Evolutionary conservation across 2,113 vertebrate species (phyloP).

Genomic region (Pollachius pollachius): DNA sequence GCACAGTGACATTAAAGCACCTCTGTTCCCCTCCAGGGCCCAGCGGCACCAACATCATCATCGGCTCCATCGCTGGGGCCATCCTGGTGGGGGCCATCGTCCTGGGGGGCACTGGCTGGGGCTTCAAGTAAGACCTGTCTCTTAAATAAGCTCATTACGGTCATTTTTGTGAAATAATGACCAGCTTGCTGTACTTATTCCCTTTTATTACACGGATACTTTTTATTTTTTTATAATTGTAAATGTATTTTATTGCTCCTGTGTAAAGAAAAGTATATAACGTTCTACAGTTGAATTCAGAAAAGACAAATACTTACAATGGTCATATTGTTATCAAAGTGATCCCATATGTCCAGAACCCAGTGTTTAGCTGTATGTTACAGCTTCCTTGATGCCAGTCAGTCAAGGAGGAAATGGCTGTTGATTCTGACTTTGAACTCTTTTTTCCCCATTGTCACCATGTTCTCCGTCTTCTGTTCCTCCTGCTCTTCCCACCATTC

Average conservation of each 20-base stretch:
- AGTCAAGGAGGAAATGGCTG: background rate
- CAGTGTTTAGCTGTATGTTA: no score
- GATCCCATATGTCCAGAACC: no score
- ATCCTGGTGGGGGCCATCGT: constrained; percentile 95
- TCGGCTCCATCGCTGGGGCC: constrained; percentile 95
- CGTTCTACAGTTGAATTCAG: no score
- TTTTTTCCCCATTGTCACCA: background rate
- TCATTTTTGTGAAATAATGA: background rate
- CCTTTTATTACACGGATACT: no score
- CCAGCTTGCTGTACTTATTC: background rate
- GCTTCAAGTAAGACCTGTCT: constrained; percentile 92
- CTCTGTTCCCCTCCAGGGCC: constrained; percentile 80
- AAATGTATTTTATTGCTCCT: background rate
- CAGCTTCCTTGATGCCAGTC: background rate
- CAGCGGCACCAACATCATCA: constrained; percentile 98
- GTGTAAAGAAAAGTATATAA: background rate
- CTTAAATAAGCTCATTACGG: background rate
- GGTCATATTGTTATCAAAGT: no score
- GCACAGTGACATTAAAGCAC: background rate
- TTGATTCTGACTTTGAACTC: background rate
- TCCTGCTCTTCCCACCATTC: constrained; percentile 19
- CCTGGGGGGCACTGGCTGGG: constrained; percentile 98
- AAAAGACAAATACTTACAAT: no score
- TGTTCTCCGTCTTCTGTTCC: background rate
- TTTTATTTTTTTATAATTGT: background rate